These are phyloP conservation scores for Nematolebias whitei DNA, from an alignment of 2,113 vertebrate species.

Conservation along the genomic window DNA sequence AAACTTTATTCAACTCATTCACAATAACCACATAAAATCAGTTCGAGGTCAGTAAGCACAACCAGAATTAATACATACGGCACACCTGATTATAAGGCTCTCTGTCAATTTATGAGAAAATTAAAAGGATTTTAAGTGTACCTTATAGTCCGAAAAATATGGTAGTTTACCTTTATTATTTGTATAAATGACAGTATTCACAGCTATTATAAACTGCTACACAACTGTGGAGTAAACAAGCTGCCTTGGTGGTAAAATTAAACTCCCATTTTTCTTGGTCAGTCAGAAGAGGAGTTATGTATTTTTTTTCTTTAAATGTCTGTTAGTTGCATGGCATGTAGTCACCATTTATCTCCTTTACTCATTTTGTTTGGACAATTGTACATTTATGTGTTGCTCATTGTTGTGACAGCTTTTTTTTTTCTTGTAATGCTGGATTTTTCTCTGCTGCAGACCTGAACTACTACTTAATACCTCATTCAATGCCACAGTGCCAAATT, in stretches of 20 bases:
- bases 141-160: too few species aligned
- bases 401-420: not conserved
- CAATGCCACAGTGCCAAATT: not conserved
- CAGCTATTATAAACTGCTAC: not conserved
- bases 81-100: too few species aligned
- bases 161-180: too few species aligned
- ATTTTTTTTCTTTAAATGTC: not conserved
- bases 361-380: not conserved
- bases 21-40: too few species aligned
- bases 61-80: too few species aligned
- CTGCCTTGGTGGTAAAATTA: not conserved
- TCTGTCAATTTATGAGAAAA: too few species aligned
- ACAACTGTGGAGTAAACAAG: not conserved
- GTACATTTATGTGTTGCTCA: not conserved
- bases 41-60: too few species aligned
- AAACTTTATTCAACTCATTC: too few species aligned
- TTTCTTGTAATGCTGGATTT: not conserved
- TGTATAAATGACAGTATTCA: not conserved
- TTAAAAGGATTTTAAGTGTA: too few species aligned
- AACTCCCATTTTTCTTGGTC: not conserved
- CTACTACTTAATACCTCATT: not conserved
- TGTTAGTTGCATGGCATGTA: not conserved
- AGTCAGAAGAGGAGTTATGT: not conserved
- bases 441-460: constrained; percentile 3
- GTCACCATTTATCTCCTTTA: constrained; percentile 1